Base-by-base conservation (phyloP, 2,888 invertebrate genomes). In the Subacronicta megacephala region DNA sequence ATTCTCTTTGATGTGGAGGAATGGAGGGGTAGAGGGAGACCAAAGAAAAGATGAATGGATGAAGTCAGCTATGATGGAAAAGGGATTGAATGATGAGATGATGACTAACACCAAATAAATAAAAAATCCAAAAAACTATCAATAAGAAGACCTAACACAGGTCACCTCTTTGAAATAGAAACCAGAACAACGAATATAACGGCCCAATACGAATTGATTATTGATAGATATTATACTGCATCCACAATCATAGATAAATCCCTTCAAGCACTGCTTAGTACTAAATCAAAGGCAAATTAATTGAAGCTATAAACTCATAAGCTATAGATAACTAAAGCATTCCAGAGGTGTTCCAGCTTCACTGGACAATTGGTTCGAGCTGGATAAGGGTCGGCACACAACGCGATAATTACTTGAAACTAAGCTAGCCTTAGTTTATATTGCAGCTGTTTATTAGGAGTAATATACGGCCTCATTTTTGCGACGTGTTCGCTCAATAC, bases 371-470 rank as follows among this genome's bases (percentile, higher is more conserved):
- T 50, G 43, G 29, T 17, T 46, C 37, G 38, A 60, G 53, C 42
- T 35, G 13, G 15, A 41, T 13, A 44, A 7, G 13, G 41, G 20
- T 43, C 47, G 45, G 12, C 52, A 57, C 62, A 53, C 64, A 67
- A 70, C 74, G 44, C 59, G 66, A 66, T 77, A 77, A 77, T 77
- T 77, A 77, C 68, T 63, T 37, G 60, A 72, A 69, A 70, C 65
- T 36, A 72, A 70, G 64, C 70, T 33, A 50, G 53, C 53, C 54
- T 60, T 67, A 52, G 63, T 67, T 72, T 77, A 69, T 59, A 62
- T 61, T 36, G 45, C 62, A 68, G 61, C 59, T 57, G 63, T 60
- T 35, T 18, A 15, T 18, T 16, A 0, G 7, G 33, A 41, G 3
- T 26, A 26, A 10, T 3, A 55, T 43, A 62, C 46, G 62, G 53